These are phyloP conservation scores for Hypselothyrea guttata DNA, from an alignment of 2,888 invertebrate species.

Conservation along the genomic window DNA sequence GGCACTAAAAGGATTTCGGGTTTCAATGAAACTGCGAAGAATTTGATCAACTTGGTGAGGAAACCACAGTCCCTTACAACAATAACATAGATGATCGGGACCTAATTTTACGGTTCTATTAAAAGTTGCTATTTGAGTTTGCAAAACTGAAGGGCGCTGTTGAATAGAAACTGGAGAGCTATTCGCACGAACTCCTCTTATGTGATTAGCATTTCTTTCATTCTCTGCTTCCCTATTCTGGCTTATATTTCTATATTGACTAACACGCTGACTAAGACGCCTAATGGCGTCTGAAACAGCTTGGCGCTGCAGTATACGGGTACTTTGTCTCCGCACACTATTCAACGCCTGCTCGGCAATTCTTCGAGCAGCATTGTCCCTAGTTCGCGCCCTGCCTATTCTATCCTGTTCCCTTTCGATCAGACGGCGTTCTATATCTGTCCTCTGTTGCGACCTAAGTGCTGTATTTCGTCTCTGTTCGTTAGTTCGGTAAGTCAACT, in stretches of 20 bases:
- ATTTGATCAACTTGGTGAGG: not conserved
- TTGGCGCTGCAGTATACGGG: not conserved
- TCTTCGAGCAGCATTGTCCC: not conserved
- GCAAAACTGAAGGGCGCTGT: not conserved
- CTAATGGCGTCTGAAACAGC: not conserved
- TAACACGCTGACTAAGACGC: not conserved
- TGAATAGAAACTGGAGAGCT: not conserved
- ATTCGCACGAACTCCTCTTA: not conserved
- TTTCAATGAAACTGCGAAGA: no score
- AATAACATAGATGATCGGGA: constrained; percentile 2
- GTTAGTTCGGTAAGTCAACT: not conserved
- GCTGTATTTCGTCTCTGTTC: not conserved
- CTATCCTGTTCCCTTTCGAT: constrained; percentile 2
- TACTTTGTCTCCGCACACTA: constrained; percentile 1
- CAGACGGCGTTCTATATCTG: not conserved
- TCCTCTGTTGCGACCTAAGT: no score
- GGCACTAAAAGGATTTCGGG: not conserved
- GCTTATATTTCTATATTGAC: not conserved
- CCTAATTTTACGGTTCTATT: constrained; percentile 6
- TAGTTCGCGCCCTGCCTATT: not conserved
- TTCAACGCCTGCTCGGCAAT: not conserved
- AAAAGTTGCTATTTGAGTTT: constrained; percentile 1
- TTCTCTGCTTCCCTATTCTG: not conserved
- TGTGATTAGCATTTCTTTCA: not conserved
- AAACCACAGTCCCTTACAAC: not conserved